Evolutionary conservation across 2,888 invertebrate species (phyloP).

Genomic region (Eupithecia vulgata): DNA sequence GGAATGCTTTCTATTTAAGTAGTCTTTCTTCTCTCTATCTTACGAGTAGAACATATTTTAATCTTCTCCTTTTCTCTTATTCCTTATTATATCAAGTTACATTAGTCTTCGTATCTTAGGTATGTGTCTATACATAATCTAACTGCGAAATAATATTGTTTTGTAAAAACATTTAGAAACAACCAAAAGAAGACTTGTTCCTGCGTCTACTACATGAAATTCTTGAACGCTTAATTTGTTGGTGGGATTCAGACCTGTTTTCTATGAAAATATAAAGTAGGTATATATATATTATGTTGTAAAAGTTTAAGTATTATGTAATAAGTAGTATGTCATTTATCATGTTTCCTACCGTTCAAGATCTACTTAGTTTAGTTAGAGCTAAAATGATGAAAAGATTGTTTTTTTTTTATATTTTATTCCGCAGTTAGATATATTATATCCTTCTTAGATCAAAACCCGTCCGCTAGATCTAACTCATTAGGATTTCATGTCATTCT

Average conservation of each 20-base stretch:
- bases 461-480: slow-evolving; percentile 69
- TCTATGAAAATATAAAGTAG: not conserved
- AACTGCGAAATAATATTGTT: slow-evolving; percentile 45
- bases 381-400: not conserved
- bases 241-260: not conserved
- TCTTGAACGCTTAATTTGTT: not conserved
- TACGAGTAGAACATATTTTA: not conserved
- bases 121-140: slow-evolving; percentile 36
- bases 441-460: slow-evolving; percentile 66
- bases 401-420: not conserved
- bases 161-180: not conserved
- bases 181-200: not conserved
- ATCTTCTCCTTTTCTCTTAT: not conserved
- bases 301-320: not conserved
- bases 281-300: not conserved
- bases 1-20: not conserved
- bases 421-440: slow-evolving; percentile 61
- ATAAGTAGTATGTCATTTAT: not conserved
- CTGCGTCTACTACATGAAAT: not conserved
- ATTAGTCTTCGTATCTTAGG: slow-evolving; percentile 11
- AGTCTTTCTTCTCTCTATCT: not conserved
- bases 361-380: not conserved
- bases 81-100: not conserved
- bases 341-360: not conserved
- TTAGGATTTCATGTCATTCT: slow-evolving; percentile 29